Percentiles rank a stretch among this genome's conserved stretches.
Evolutionary conservation across 2,797 vertebrate genomes (phyloP).

Genomic region (Acridotheres tristis): DNA sequence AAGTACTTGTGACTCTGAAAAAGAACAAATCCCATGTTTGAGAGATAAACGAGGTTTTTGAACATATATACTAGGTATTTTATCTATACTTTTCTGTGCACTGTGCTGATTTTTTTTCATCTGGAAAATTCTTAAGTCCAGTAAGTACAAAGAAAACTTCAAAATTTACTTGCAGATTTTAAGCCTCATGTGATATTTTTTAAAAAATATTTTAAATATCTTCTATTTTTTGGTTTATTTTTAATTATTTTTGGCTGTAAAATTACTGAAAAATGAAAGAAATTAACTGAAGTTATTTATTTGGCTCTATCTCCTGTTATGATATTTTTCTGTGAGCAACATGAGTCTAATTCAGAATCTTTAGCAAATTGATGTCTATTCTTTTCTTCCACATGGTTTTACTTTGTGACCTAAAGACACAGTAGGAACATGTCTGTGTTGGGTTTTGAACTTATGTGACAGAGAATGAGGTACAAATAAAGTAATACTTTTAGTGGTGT

Average conservation of each 20-base stretch:
- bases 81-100: neutral
- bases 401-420: neutral
- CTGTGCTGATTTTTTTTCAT: neutral
- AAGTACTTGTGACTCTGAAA: neutral
- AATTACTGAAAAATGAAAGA: neutral
- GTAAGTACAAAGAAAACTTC: neutral
- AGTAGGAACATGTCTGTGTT: neutral
- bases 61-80: neutral
- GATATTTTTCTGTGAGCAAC: neutral
- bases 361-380: neutral
- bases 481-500: slow-evolving; percentile 37
- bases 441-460: neutral
- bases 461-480: slow-evolving; percentile 6
- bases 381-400: neutral
- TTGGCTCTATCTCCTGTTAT: neutral
- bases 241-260: neutral
- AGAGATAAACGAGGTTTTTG: neutral
- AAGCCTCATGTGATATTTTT: neutral
- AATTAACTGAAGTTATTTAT: neutral
- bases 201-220: neutral
- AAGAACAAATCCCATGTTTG: neutral
- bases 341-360: neutral
- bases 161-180: neutral
- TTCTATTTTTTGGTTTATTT: neutral
- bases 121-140: neutral